A percentile compares a stretch with the other conserved stretches of the same genome.
phyloP scores from a whole-genome alignment of 92 coral and sea anemone species.

The Heteractis magnifica region DNA sequence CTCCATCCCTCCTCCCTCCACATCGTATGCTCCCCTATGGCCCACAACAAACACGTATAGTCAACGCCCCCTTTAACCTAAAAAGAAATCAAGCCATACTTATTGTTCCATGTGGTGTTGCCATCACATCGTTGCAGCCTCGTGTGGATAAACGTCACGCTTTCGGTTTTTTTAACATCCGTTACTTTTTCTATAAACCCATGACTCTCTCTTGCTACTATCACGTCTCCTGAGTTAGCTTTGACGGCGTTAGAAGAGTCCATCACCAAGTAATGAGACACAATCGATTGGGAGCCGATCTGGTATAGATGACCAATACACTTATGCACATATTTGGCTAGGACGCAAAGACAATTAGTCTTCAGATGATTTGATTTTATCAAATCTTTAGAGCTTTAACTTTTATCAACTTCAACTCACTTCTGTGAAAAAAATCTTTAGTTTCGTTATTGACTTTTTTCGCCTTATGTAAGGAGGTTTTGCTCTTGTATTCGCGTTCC shows the following conservation, averaged over 20 bases:
- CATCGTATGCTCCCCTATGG: too few relatives aligned
- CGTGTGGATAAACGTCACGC: constrained; percentile 46
- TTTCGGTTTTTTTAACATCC: constrained; percentile 18
- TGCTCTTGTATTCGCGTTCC: too few relatives aligned
- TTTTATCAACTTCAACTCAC: too few relatives aligned
- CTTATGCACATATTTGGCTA: constrained; percentile 42
- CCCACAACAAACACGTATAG: too few relatives aligned
- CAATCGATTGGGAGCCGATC: constrained; percentile 21
- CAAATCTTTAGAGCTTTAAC: neutral
- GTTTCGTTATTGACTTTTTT: too few relatives aligned
- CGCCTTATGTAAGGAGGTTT: too few relatives aligned
- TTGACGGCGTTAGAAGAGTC: neutral
- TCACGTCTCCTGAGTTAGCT: constrained; percentile 42
- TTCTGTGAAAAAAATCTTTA: too few relatives aligned
- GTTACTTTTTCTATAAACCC: constrained; percentile 61
- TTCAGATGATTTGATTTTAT: neutral
- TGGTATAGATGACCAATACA: constrained; percentile 58
- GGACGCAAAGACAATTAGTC: neutral
- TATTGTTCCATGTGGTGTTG: constrained; percentile 48
- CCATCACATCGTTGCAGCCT: constrained; percentile 51
- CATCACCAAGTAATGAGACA: constrained; percentile 51
- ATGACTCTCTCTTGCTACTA: constrained; percentile 44
- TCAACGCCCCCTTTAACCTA: too few relatives aligned
- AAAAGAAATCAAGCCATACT: constrained; percentile 4
- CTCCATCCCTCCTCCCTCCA: too few relatives aligned